phyloP scores from a whole-genome alignment of 2,113 vertebrate genomes.

The Hirundichthys speculiger region DNA sequence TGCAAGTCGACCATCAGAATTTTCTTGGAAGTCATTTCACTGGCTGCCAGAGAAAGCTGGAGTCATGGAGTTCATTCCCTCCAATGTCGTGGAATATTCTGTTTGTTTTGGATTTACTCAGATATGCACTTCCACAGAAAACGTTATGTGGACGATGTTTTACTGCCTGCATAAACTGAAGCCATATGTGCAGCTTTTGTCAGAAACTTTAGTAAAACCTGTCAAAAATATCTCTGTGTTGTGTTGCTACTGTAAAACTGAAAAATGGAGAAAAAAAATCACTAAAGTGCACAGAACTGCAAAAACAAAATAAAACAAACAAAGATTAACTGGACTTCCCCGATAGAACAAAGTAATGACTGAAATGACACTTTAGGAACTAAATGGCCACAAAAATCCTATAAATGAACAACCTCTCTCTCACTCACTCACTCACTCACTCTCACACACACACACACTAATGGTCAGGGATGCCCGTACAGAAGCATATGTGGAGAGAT shows the following conservation, averaged over 20 bases:
- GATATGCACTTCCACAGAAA: conserved; percentile 16
- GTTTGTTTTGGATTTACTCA: conserved; percentile 30
- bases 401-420: neutral
- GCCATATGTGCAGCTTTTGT: conserved; percentile 6
- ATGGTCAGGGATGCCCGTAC: neutral
- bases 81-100: conserved; percentile 20
- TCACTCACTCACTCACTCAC: no score
- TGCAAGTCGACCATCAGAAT: conserved; percentile 5
- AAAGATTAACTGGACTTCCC: no score
- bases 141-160: neutral
- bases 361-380: no score
- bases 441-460: neutral
- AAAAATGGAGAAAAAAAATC: neutral
- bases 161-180: conserved; percentile 7
- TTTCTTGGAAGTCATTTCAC: conserved; percentile 66
- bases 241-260: neutral
- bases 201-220: neutral
- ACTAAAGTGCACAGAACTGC: no score
- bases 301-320: no score
- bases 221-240: neutral
- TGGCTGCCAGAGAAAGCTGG: conserved; percentile 35
- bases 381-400: neutral
- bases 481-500: neutral
- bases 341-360: neutral
- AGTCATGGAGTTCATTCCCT: conserved; percentile 22